A percentile compares a stretch with the other conserved stretches of the same genome.
These are phyloP conservation scores for Pandemis heparana DNA, from an alignment of 2,888 invertebrate species.

Conservation along the genomic window DNA sequence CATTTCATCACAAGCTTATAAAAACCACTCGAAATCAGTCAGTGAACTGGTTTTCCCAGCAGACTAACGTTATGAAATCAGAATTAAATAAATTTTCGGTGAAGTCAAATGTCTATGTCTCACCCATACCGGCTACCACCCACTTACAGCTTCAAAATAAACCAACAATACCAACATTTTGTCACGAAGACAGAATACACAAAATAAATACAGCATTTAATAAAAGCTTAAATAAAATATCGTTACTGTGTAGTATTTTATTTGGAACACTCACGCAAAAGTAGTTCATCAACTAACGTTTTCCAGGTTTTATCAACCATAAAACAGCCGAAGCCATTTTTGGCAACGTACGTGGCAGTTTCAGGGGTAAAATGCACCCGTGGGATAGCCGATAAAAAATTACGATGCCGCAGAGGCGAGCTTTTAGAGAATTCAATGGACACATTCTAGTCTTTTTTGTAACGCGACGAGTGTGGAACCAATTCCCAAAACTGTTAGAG, in stretches of 20 bases:
- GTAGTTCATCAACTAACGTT: constrained; percentile 43
- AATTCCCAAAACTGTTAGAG: constrained; percentile 64
- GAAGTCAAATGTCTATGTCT: too few relatives aligned
- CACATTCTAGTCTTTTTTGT: constrained; percentile 59
- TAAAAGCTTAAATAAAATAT: not conserved
- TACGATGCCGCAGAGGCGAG: constrained; percentile 60
- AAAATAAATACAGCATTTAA: not conserved
- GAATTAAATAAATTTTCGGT: too few relatives aligned
- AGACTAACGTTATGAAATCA: too few relatives aligned
- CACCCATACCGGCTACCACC: too few relatives aligned
- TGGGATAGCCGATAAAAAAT: constrained; percentile 67
- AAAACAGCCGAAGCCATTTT: constrained; percentile 52
- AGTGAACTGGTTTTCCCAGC: too few relatives aligned
- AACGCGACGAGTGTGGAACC: constrained; percentile 57
- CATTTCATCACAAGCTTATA: too few relatives aligned
- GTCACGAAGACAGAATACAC: not conserved
- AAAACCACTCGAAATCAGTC: too few relatives aligned
- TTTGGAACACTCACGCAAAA: constrained; percentile 26
- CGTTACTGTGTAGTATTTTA: constrained; percentile 7
- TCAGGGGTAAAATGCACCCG: constrained; percentile 57
- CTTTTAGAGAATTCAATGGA: constrained; percentile 68
- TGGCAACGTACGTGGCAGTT: constrained; percentile 52
- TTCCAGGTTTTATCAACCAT: constrained; percentile 46
- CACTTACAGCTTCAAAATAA: too few relatives aligned
- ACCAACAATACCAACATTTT: too few relatives aligned